Evolutionary conservation across 1,140 invertebrate genomes (phyloP), one percentile per base, ranked within the genome.

Genomic region (Caenorhabditis brenneri): DNA sequence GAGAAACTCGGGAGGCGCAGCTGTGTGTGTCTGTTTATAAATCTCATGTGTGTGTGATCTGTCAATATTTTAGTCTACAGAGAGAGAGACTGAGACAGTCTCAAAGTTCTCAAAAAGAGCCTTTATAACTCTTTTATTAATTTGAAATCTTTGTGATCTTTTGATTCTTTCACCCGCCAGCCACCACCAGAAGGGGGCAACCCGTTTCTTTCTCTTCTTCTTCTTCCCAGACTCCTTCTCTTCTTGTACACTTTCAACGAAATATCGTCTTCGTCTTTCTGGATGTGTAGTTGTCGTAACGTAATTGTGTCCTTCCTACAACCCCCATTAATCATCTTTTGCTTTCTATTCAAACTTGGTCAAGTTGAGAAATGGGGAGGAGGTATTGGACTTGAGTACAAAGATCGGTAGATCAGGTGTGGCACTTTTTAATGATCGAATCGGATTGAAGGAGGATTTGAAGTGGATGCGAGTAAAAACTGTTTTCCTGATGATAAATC

Each of bases 211-310:
- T 55, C 29, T n/a, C 15, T 16, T 29, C 31, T 36, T 36, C 31
- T 22, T 1, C 4, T 16, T 51, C n/a, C 48, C 48, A 3, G 48
- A 5, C 48, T 3, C 16, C 48, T 15, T n/a, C 48, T 33, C 10
- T 31, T 3, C 58, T 6, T 27, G 19, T 29, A 55, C 53, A 55
- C 53, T 55, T 55, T 55, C 53, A 55, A 55, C 53, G 27, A 55
- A 55, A 55, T 55, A 55, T 55, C 39, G 31, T 65, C 58, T 65
- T n/a, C n/a, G n/a, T n/a, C n/a, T n/a, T n/a, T 65, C 58, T 65
- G 58, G 58, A 65, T 65, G 58, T 65, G n/a, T n/a, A n/a, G n/a
- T n/a, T 27, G 58, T 65, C 31, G 29, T 65, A n/a, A n/a, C 31
- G 29, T 65, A 33, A 36, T 65, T 65, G 31, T 65, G 58, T 65